Evolutionary conservation across 2,888 invertebrate species (phyloP), one percentile per base, ranked within the genome.

Genomic region (Phortica okadai): DNA sequence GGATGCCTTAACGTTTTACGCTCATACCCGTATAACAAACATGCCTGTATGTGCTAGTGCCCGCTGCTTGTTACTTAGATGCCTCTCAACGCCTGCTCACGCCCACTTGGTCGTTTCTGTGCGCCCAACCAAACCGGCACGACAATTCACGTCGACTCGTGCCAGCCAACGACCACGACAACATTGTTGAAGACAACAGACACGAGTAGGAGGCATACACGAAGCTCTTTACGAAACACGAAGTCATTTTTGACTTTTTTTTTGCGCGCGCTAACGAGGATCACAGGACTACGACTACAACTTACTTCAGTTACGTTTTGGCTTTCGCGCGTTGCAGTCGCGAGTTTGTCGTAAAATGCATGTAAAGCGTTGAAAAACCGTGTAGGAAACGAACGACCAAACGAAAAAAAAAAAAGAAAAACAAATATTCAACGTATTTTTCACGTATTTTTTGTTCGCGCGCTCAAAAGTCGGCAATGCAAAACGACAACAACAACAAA

Each of bases 251-350:
- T 14, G 50, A 6, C 50, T 8, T 50, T 62, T 59, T 74, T 70
- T 73, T 64, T 33, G 33, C 33, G 41, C 74, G 33, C 33, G 41
- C 74, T 66, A 50, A 59, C 64, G 75, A 80, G 76, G 86, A 83
- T 80, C 82, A 67, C 67, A 67, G 44, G 42, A 62, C 44, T 62
- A 41, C 33, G 14, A 56, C 41, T 16, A 41, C 33, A 6, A 56
- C 41, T 16, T 33, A 41, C 41, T 33, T 54, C 84, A 87, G 87
- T 87, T 85, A 83, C 81, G 80, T 81, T 88, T 87, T 81, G 84
- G 83, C 86, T 85, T 79, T 84, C 76, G 87, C 79, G 80, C 81
- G 89, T 76, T 78, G 79, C 73, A 79, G 88, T 83, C 82, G 82
- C 70, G 33, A 54, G 58, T 72, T 42, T 33, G 14, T 75, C 67